These are phyloP conservation scores for Oreochromis aureus DNA, from an alignment of 2,113 vertebrate genomes.

Conservation along the genomic window DNA sequence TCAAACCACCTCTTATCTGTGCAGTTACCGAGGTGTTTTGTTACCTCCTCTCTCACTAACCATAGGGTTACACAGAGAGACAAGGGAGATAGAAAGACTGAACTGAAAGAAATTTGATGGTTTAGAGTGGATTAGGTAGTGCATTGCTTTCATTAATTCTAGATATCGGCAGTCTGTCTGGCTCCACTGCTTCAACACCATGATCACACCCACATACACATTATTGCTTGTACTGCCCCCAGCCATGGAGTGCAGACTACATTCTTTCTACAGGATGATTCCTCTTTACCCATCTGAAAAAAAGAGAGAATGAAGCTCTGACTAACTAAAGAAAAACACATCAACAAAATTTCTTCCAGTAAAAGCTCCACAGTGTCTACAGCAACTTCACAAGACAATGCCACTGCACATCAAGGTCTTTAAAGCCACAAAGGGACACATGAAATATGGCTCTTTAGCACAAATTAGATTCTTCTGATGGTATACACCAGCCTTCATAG, in stretches of 20 bases:
- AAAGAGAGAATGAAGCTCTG: neutral
- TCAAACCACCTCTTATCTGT: neutral
- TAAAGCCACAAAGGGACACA: neutral
- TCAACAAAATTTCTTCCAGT: neutral
- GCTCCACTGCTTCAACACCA: neutral
- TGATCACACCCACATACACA: constrained; percentile 19
- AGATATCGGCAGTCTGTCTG: constrained; percentile 19
- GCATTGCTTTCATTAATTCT: constrained; percentile 8
- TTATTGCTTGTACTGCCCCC: constrained; percentile 5
- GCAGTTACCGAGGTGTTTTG: constrained; percentile 1
- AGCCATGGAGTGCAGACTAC: constrained; percentile 1
- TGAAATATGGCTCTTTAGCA: neutral
- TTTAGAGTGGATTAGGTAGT: neutral
- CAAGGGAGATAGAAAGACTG: neutral
- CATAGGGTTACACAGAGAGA: neutral
- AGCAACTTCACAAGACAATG: neutral
- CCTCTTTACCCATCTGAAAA: neutral
- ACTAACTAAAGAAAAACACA: neutral
- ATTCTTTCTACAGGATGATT: neutral
- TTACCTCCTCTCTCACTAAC: neutral
- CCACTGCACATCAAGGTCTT: neutral
- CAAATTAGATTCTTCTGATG: neutral
- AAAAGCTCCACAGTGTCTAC: neutral
- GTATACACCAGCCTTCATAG: neutral
- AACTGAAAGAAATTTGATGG: neutral